phyloP scores from a whole-genome alignment of 2,888 invertebrate species.

The Conomelus anceps region DNA sequence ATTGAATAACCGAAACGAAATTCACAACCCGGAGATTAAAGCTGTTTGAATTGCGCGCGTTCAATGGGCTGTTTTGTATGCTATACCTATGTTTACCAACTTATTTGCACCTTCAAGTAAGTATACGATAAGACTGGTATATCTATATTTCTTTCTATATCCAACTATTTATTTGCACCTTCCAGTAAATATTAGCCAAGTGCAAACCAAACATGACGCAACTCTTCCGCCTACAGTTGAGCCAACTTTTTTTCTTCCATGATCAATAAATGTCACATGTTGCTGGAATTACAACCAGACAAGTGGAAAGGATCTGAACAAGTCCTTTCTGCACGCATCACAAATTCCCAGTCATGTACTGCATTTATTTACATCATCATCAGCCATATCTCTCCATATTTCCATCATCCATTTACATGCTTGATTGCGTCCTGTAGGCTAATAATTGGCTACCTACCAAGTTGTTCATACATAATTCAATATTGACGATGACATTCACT shows the following conservation, averaged over 20 bases:
- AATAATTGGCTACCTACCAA: neutral
- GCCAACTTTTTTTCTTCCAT: neutral
- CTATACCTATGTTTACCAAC: neutral
- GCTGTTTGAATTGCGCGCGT: neutral
- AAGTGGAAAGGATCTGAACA: neutral
- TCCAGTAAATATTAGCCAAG: neutral
- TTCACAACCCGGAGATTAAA: neutral
- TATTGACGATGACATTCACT: neutral
- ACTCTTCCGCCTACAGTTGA: neutral
- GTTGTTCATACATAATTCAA: neutral
- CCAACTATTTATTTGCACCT: too few relatives aligned
- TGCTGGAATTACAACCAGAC: neutral
- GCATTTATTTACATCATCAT: neutral
- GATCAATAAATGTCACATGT: neutral
- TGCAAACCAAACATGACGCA: neutral
- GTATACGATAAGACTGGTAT: neutral
- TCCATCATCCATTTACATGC: neutral
- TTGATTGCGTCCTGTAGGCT: neutral
- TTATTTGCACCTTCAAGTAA: neutral
- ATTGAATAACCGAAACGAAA: neutral
- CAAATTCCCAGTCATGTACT: neutral
- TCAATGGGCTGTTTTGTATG: neutral
- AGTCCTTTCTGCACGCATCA: neutral
- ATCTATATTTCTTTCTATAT: too few relatives aligned
- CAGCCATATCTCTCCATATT: too few relatives aligned